These are phyloP conservation scores for Fistularia commersonii DNA, from an alignment of 2,797 vertebrate species.

Conservation along the genomic window DNA sequence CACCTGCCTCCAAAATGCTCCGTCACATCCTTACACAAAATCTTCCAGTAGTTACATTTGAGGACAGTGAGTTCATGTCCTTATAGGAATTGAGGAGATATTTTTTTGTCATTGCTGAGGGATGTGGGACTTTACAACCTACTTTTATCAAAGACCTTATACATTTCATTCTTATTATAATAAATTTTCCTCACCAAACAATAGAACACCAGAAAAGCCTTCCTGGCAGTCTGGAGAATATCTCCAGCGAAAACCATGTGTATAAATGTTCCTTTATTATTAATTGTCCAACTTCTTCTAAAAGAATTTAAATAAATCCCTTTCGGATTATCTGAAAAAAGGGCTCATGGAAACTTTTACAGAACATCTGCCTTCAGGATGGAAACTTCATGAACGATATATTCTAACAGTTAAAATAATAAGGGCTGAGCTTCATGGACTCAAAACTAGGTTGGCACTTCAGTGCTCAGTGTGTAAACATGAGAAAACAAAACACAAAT, in stretches of 20 bases:
- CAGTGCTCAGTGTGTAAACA: too few species aligned
- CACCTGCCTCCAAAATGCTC: conserved; percentile 23
- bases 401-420: too few species aligned
- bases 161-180: not conserved
- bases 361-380: not conserved
- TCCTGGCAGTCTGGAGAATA: too few species aligned
- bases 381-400: not conserved
- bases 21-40: conserved; percentile 17
- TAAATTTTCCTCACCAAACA: not conserved
- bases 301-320: not conserved
- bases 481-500: too few species aligned
- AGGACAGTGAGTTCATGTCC: not conserved
- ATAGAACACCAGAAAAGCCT: too few species aligned
- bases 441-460: too few species aligned
- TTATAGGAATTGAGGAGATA: too few species aligned
- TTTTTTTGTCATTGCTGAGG: not conserved
- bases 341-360: not conserved
- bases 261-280: conserved; percentile 1
- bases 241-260: not conserved
- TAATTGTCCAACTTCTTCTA: not conserved
- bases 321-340: not conserved
- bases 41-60: conserved; percentile 3
- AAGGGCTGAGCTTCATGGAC: too few species aligned
- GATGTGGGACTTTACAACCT: not conserved
- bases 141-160: not conserved